phyloP scores from a whole-genome alignment of 2,888 invertebrate genomes.

The Cacoxenus indagator region DNA sequence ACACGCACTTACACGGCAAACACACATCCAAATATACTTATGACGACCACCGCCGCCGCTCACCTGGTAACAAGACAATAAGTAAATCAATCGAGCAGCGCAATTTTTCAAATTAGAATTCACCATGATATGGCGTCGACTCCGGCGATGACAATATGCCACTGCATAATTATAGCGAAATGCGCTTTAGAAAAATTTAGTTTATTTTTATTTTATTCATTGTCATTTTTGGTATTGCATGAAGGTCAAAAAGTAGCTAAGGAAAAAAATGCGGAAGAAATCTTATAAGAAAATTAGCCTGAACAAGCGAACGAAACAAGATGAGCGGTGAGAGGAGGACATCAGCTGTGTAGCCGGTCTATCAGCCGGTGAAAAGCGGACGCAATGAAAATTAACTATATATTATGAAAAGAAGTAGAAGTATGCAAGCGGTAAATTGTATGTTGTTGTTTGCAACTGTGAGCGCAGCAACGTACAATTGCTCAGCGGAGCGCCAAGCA shows the following conservation, averaged over 20 bases:
- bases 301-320: slow-evolving; percentile 29
- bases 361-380: slow-evolving; percentile 27
- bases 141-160: not conserved
- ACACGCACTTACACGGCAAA: no score
- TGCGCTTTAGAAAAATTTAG: not conserved
- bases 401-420: no score
- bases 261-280: slow-evolving; percentile 30
- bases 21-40: not conserved
- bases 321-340: slow-evolving; percentile 37
- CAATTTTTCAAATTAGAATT: not conserved
- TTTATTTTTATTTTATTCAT: not conserved
- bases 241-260: not conserved
- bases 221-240: no score
- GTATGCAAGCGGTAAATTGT: no score
- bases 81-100: not conserved
- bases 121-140: not conserved
- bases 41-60: not conserved
- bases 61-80: not conserved
- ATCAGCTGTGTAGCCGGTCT: not conserved
- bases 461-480: no score
- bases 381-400: no score
- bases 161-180: not conserved
- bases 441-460: no score
- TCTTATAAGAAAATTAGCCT: slow-evolving; percentile 15
- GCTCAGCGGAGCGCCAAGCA: slow-evolving; percentile 6